Evolutionary conservation across 2,888 invertebrate species (phyloP), one percentile per base, ranked within the genome.

Genomic region (Alsophila aescularia): DNA sequence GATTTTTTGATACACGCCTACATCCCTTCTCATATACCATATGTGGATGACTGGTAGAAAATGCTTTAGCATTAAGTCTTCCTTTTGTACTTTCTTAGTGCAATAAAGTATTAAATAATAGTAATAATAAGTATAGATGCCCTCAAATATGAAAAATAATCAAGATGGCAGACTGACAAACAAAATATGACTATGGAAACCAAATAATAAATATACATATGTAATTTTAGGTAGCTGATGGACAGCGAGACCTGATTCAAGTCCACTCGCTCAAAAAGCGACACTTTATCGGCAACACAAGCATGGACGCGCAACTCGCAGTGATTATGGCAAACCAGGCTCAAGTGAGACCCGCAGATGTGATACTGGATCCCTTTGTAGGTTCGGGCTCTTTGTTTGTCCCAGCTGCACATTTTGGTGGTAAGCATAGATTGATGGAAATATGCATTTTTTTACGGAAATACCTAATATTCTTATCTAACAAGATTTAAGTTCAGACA

Each of bases 261-360:
- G 93, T 94, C 44, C 94, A 97, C 62, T 97, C 98, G 0, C 83
- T 99, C 27, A 98, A 98, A 85, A 96, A 94, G 37, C 93, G 99
- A 1, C 96, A 96, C 83, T 99, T 99, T 83, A 99, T 99, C 72
- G 98, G 98, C 10, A 99, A 99, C 83, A 99, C 99, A 0, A 98
- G 98, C 67, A 99, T 99, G 99, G 99, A 99, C 81, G 96, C 99
- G 0, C 96, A 97, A 71, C 90, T 99, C 5, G 96, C 99, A 0
- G 87, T 99, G 41, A 89, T 99, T 49, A 99, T 99, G 98, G 97
- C 98, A 0, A 99, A 99, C 89, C 96, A 99, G 86, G 98, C 96
- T 0, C 92, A 94, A 81, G 94, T 97, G 4, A 83, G 87, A 48
- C 70, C 86, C 0, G 95, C 95, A 0, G 95, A 96, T 75, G 68